Evolutionary conservation across 2,113 vertebrate genomes (phyloP).

Genomic region (Heterochromis multidens): DNA sequence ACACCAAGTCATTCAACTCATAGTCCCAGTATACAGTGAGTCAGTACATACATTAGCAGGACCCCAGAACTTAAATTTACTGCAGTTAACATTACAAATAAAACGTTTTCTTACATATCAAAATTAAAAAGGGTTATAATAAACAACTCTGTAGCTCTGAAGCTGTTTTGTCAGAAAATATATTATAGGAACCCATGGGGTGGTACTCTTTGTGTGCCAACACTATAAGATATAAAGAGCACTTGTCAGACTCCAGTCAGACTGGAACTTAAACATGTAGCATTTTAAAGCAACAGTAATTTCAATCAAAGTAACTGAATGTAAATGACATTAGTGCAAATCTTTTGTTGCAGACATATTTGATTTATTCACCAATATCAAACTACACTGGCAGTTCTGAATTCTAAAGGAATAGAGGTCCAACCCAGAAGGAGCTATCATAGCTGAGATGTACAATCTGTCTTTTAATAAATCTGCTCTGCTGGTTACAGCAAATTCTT

Average conservation of each 20-base stretch:
- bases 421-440: too few relatives aligned
- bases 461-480: not conserved
- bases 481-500: not conserved
- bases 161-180: not conserved
- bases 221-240: rapidly evolving
- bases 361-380: not conserved
- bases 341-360: not conserved
- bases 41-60: not conserved
- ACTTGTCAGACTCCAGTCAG: not conserved
- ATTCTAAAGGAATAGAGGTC: not conserved
- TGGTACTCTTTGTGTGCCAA: not conserved
- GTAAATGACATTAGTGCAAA: not conserved
- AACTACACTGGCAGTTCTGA: not conserved
- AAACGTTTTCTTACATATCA: not conserved
- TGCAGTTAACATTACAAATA: not conserved
- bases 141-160: not conserved
- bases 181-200: too few relatives aligned
- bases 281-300: not conserved
- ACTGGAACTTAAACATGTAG: not conserved
- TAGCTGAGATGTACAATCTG: not conserved
- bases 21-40: not conserved
- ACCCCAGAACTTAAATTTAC: not conserved
- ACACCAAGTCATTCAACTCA: not conserved
- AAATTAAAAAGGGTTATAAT: not conserved
- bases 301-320: too few relatives aligned